These are phyloP conservation scores for Pycnomerus fuliginosus DNA, from an alignment of 2,888 invertebrate species.

Conservation along the genomic window DNA sequence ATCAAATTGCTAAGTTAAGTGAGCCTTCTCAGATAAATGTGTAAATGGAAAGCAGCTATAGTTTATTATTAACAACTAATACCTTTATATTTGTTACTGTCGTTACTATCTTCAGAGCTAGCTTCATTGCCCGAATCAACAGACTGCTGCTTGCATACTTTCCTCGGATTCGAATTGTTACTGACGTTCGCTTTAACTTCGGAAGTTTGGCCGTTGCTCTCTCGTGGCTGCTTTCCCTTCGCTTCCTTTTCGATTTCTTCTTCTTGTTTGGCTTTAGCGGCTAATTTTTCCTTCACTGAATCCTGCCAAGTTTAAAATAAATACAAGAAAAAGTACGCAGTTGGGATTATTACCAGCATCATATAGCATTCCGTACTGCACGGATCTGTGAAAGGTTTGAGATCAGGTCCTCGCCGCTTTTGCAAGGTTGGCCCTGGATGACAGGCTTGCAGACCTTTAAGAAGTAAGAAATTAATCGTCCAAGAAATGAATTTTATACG, in stretches of 20 bases:
- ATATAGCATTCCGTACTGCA: conserved; percentile 88
- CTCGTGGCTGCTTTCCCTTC: conserved; percentile 40
- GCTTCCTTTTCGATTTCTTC: conserved; percentile 55
- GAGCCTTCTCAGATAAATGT: too few species aligned
- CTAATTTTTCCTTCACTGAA: conserved; percentile 80
- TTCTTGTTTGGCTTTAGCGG: conserved; percentile 61
- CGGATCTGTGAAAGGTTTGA: conserved; percentile 81
- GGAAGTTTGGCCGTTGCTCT: conserved; percentile 24
- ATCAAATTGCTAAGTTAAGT: too few species aligned
- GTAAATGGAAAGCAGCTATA: too few species aligned
- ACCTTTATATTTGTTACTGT: conserved; percentile 78
- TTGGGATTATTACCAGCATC: conserved; percentile 65
- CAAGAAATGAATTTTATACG: too few species aligned
- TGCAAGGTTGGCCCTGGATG: conserved; percentile 89
- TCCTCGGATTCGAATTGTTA: conserved; percentile 51
- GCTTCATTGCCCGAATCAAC: conserved; percentile 91
- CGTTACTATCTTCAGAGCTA: conserved; percentile 92
- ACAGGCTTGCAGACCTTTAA: conserved; percentile 78
- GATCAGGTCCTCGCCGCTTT: conserved; percentile 84
- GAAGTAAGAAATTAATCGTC: conserved; percentile 4
- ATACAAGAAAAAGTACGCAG: not conserved
- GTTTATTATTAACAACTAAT: not conserved
- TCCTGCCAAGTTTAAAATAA: conserved; percentile 60
- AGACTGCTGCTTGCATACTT: conserved; percentile 63
- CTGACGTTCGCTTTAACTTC: conserved; percentile 28